Percentiles rank a stretch among this genome's conserved stretches.
phyloP scores from a whole-genome alignment of 2,888 invertebrate species.

The Stenolophus ochropezus region DNA sequence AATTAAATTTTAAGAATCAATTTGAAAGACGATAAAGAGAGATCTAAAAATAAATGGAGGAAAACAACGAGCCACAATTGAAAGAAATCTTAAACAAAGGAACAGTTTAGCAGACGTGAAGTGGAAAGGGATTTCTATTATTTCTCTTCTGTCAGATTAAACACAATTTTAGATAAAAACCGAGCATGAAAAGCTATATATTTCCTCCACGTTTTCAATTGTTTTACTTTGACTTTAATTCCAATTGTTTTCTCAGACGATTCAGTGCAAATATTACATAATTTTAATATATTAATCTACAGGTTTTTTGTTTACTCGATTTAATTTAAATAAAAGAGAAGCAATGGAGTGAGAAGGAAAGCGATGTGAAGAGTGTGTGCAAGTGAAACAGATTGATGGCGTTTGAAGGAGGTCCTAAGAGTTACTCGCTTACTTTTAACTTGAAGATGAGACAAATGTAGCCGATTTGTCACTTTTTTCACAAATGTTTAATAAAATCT shows the following conservation, averaged over 20 bases:
- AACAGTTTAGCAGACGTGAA: conserved; percentile 43
- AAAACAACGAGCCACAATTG: conserved; percentile 25
- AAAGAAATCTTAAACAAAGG: conserved; percentile 52
- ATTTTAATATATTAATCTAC: neutral
- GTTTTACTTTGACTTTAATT: neutral
- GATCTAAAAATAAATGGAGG: conserved; percentile 50
- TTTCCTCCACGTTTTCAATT: neutral
- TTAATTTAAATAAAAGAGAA: neutral
- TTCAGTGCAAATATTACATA: neutral
- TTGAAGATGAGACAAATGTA: neutral
- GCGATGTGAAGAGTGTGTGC: neutral
- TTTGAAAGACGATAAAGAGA: conserved; percentile 32
- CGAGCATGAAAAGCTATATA: conserved; percentile 31
- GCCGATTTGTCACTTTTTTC: conserved; percentile 8
- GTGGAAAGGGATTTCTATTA: conserved; percentile 51
- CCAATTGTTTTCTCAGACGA: neutral
- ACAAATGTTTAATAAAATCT: conserved; percentile 11
- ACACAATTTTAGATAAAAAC: conserved; percentile 55
- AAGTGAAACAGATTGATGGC: conserved; percentile 53
- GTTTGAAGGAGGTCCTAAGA: conserved; percentile 34
- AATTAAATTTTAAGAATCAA: conserved; percentile 49
- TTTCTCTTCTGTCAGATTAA: conserved; percentile 54
- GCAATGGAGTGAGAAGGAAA: neutral
- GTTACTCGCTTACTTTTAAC: neutral
- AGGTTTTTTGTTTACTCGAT: neutral